These are phyloP conservation scores for Capromys pilorides DNA, from an alignment of 2,797 vertebrate genomes.

Conservation along the genomic window DNA sequence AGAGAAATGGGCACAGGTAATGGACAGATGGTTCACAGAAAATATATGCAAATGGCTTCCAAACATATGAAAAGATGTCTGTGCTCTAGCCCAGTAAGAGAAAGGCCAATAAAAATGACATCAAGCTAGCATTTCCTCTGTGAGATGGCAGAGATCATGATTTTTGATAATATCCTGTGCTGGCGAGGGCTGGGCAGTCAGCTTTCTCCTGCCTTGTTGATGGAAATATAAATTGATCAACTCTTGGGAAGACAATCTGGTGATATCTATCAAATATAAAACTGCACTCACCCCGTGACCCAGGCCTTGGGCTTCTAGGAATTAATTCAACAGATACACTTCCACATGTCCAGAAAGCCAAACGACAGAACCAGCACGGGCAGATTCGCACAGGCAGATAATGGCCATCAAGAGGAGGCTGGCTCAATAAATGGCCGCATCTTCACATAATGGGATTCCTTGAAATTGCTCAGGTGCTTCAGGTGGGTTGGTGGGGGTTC, in stretches of 20 bases:
- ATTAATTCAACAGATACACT: slow-evolving; percentile 64
- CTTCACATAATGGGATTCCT: not conserved
- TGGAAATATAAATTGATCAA: slow-evolving; percentile 4
- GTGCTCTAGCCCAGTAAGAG: not conserved
- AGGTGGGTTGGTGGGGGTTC: not conserved
- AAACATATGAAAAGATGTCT: not conserved
- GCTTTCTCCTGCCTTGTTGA: not conserved
- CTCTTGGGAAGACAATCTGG: slow-evolving; percentile 45
- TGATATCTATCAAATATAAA: slow-evolving; percentile 59
- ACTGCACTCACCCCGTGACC: not conserved
- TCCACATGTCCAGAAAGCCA: slow-evolving; percentile 58
- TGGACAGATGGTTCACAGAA: slow-evolving; percentile 37
- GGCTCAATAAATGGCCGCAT: not conserved
- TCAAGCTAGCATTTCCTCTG: not conserved
- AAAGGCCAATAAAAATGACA: not conserved
- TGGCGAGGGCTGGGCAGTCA: not conserved
- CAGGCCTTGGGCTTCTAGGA: slow-evolving; percentile 50
- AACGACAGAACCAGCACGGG: not conserved
- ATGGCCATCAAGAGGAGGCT: not conserved
- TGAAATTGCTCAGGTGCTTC: not conserved
- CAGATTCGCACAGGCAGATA: slow-evolving; percentile 17
- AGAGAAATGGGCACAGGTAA: slow-evolving; percentile 8
- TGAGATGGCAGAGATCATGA: not conserved
- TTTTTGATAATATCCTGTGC: not conserved
- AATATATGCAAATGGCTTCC: slow-evolving; percentile 37